Conservation (phyloP, 2,113 vertebrate species). For the Syrrhaptes paradoxus region DNA sequence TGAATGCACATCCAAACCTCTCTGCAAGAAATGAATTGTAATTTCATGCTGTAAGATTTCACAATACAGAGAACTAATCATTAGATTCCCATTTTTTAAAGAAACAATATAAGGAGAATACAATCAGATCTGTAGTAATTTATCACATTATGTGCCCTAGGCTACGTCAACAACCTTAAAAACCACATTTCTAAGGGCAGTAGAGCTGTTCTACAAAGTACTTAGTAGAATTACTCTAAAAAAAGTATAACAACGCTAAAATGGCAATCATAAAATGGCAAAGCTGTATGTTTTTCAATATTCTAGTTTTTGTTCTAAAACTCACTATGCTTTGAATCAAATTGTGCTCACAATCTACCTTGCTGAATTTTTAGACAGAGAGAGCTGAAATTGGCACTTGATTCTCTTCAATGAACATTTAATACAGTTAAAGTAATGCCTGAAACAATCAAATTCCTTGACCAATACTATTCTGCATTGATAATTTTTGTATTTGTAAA, state of each 20-base stretch:
- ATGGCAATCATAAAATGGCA: background rate
- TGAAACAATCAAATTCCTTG: background rate
- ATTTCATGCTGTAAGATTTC: constrained; percentile 9
- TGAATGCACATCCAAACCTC: background rate
- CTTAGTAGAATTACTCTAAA: background rate
- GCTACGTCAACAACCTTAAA: background rate
- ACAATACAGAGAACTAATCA: background rate
- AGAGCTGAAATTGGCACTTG: background rate
- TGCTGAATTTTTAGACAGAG: background rate
- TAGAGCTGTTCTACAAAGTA: background rate
- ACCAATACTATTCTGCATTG: background rate
- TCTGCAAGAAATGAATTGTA: background rate
- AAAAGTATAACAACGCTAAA: background rate
- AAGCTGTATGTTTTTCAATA: background rate
- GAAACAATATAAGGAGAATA: background rate
- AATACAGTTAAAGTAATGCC: background rate
- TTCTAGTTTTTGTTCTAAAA: background rate
- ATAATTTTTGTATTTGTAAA: background rate
- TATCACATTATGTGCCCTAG: background rate
- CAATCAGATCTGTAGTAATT: background rate
- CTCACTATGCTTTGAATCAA: background rate
- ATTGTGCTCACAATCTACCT: background rate
- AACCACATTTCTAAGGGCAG: background rate
- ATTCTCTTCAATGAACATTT: background rate
- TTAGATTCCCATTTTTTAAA: background rate